Evolutionary conservation across 2,888 invertebrate species (phyloP).

Genomic region (Lasioglossum leucozonium): DNA sequence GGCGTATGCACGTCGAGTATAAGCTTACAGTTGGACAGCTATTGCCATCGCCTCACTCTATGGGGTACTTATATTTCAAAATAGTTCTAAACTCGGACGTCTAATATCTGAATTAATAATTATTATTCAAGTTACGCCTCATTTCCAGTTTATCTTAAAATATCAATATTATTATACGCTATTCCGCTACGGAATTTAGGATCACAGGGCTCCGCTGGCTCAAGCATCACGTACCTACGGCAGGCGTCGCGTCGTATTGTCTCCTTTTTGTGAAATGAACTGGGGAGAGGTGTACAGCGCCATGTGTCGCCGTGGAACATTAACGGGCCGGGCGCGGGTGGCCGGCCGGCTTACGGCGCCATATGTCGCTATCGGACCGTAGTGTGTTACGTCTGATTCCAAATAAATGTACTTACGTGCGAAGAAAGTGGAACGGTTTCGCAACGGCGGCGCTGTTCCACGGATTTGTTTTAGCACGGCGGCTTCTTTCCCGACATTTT

Average conservation of each 20-base stretch:
- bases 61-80: too few species aligned
- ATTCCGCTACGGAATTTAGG: background rate
- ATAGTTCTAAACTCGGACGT: too few species aligned
- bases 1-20: too few species aligned
- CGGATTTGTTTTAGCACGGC: background rate
- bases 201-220: background rate
- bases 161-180: too few species aligned
- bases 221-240: background rate
- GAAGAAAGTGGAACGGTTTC: background rate
- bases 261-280: slow-evolving; percentile 9
- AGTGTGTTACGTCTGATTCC: background rate
- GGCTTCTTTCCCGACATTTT: background rate
- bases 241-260: background rate
- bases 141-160: too few species aligned
- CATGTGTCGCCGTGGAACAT: slow-evolving; percentile 4
- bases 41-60: too few species aligned
- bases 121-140: too few species aligned
- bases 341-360: background rate
- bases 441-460: background rate
- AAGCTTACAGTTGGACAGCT: too few species aligned
- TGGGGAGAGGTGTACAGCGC: background rate
- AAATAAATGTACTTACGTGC: background rate
- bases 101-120: too few species aligned
- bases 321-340: too few species aligned
- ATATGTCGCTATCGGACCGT: slow-evolving; percentile 8